phyloP scores from a whole-genome alignment of 2,113 vertebrate species.

The Stigmatopora argus region DNA sequence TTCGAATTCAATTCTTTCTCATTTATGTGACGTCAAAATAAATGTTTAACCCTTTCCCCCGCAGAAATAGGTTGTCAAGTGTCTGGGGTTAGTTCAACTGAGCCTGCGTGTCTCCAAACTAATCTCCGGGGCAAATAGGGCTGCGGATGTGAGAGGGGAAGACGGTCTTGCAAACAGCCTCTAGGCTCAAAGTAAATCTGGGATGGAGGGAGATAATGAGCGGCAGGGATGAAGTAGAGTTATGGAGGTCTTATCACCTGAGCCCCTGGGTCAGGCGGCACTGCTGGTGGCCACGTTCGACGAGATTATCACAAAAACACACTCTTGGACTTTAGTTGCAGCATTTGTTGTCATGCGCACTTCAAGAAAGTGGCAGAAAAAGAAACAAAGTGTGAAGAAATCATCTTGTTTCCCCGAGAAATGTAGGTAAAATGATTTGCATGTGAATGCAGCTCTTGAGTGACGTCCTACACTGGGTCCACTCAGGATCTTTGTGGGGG shows the following conservation, averaged over 20 bases:
- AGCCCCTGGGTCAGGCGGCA: conserved; percentile 56
- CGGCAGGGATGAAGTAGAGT: conserved; percentile 68
- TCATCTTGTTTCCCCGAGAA: background rate
- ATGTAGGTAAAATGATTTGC: conserved; percentile 6
- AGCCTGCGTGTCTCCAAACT: conserved; percentile 50
- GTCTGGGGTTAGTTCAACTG: conserved; percentile 30
- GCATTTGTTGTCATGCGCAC: background rate
- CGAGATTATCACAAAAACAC: conserved; percentile 34
- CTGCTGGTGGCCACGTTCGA: conserved; percentile 53
- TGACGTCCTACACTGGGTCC: conserved; percentile 30
- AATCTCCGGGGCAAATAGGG: conserved; percentile 42
- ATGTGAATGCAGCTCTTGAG: conserved; percentile 11
- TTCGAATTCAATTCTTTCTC: background rate
- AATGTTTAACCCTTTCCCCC: conserved; percentile 14
- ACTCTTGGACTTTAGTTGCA: background rate
- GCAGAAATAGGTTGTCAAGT: conserved; percentile 29
- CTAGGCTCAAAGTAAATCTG: conserved; percentile 47
- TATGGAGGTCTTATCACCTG: conserved; percentile 68
- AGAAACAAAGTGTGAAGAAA: background rate
- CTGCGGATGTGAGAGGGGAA: conserved; percentile 27
- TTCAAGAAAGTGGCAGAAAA: background rate
- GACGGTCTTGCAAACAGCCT: conserved; percentile 27
- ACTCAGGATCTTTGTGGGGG: conserved; percentile 36
- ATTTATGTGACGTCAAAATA: background rate
- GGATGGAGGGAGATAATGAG: conserved; percentile 65